Evolutionary conservation across 2,113 vertebrate genomes (phyloP).

Genomic region (Coregonus clupeaformis): DNA sequence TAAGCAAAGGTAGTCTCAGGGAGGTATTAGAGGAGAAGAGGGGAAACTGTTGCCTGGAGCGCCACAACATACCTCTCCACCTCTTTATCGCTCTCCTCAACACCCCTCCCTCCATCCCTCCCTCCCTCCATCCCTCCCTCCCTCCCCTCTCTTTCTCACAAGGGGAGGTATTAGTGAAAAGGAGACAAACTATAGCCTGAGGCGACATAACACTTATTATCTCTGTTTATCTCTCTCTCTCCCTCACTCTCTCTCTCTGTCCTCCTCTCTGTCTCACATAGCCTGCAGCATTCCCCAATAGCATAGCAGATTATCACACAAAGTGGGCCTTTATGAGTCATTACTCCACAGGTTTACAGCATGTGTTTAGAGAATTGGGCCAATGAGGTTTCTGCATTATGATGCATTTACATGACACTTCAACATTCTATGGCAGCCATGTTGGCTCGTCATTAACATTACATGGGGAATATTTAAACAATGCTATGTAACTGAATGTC

Average conservation of each 20-base stretch:
- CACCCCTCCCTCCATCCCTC: background rate
- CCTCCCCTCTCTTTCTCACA: background rate
- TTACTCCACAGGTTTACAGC: slow-evolving; percentile 16
- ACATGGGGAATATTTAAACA: no score
- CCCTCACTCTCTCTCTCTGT: background rate
- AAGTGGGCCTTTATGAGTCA: slow-evolving; percentile 47
- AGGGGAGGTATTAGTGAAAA: background rate
- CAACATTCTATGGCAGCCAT: no score
- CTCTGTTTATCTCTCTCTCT: background rate
- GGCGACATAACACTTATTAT: background rate
- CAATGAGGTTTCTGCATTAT: background rate
- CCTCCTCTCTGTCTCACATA: slow-evolving; percentile 25
- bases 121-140: background rate
- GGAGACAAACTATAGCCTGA: background rate
- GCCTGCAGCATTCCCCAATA: slow-evolving; percentile 46
- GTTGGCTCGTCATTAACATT: no score
- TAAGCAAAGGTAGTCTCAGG: slow-evolving; percentile 9
- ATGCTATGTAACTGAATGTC: no score
- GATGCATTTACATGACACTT: no score
- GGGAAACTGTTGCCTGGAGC: slow-evolving; percentile 42
- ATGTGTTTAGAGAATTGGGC: no score
- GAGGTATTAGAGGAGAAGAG: slow-evolving; percentile 42
- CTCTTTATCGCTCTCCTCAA: background rate
- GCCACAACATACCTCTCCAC: slow-evolving; percentile 35
- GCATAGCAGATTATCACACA: slow-evolving; percentile 18